These are phyloP conservation scores for Eulemur mongoz DNA, from an alignment of 2,797 vertebrate genomes.

Conservation along the genomic window DNA sequence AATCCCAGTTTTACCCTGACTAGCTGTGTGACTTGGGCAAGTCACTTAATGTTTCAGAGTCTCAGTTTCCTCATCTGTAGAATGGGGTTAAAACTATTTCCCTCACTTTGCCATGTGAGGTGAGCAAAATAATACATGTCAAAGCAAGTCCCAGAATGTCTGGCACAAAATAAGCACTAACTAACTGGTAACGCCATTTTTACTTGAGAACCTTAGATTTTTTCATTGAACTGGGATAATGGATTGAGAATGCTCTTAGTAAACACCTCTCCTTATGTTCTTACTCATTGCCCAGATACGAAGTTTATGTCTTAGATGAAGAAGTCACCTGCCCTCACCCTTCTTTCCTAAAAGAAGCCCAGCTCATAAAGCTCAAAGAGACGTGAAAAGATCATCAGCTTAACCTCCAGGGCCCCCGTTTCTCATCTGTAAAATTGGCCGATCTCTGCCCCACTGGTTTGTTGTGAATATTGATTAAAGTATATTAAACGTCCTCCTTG, in stretches of 20 bases:
- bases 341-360: background rate
- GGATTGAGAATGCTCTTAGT: background rate
- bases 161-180: conserved; percentile 35
- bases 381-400: background rate
- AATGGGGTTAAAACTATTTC: background rate
- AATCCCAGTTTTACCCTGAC: background rate
- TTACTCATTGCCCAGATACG: background rate
- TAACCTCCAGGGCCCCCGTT: background rate
- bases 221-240: background rate
- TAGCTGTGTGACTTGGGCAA: background rate
- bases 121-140: background rate
- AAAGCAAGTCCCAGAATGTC: background rate
- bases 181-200: conserved; percentile 51
- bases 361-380: background rate
- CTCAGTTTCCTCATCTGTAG: background rate
- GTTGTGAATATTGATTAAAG: background rate
- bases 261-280: background rate
- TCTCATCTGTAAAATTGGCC: background rate
- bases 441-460: background rate
- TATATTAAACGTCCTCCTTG: background rate
- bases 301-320: background rate
- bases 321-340: background rate
- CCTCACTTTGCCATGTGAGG: fast-evolving
- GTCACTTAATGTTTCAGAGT: background rate
- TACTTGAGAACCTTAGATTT: background rate